phyloP scores from a whole-genome alignment of 1,140 invertebrate genomes.

The Forficula auricularia region DNA sequence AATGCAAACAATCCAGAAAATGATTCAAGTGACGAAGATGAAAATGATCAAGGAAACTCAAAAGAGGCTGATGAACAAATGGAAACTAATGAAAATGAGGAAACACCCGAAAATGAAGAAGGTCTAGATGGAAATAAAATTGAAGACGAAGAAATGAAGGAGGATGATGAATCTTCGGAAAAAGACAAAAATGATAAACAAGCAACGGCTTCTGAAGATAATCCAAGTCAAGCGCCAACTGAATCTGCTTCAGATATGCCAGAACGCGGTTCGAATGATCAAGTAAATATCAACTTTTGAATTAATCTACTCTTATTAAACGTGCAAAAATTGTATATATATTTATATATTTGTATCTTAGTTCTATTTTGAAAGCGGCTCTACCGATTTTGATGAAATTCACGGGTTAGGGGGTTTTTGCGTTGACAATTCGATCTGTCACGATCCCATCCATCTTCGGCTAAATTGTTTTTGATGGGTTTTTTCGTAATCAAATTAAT shows the following conservation, averaged over 20 bases:
- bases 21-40: conserved; percentile 17
- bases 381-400: no score
- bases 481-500: no score
- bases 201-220: conserved; percentile 36
- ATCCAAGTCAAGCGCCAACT: conserved; percentile 29
- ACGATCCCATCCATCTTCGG: no score
- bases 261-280: conserved; percentile 18
- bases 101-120: conserved; percentile 20
- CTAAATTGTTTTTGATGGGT: no score
- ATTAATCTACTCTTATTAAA: no score
- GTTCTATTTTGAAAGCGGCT: no score
- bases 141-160: conserved; percentile 22
- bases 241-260: conserved; percentile 15
- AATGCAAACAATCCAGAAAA: conserved; percentile 17
- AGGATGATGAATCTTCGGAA: conserved; percentile 19
- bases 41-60: conserved; percentile 27
- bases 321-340: no score
- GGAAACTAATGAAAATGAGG: conserved; percentile 22
- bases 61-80: conserved; percentile 28
- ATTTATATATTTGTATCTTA: no score
- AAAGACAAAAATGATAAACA: conserved; percentile 29
- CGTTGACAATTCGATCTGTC: no score
- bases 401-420: no score
- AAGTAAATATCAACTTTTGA: conserved; percentile 22
- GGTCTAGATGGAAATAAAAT: conserved; percentile 20